Percentiles rank a stretch among this genome's conserved stretches.
phyloP scores from a whole-genome alignment of 2,797 vertebrate species.

The Hyperoplus immaculatus region DNA sequence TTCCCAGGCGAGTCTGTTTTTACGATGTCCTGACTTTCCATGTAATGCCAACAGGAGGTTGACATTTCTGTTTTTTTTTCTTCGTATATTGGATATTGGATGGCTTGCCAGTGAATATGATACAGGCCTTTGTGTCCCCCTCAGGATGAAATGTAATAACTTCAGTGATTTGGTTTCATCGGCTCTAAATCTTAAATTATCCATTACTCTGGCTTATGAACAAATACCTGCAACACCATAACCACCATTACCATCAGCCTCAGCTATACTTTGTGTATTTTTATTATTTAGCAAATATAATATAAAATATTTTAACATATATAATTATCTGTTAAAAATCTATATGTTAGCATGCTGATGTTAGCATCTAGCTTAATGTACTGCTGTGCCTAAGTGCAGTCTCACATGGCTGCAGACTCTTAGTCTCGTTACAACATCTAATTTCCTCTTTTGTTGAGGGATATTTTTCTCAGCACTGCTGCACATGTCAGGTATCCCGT shows the following conservation, averaged over 20 bases:
- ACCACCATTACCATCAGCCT: not conserved
- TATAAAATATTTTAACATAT: not conserved
- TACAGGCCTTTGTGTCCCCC: not conserved
- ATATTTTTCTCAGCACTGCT: slow-evolving; percentile 40
- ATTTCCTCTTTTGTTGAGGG: slow-evolving; percentile 24
- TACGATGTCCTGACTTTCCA: not conserved
- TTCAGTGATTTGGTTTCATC: not conserved
- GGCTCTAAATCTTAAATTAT: not conserved
- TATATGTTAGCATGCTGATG: not conserved
- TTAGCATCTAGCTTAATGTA: not conserved
- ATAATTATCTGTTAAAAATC: not conserved
- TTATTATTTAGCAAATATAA: not conserved
- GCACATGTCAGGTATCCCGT: slow-evolving; percentile 47
- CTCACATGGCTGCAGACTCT: not conserved
- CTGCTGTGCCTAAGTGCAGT: not conserved
- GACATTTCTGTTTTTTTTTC: not conserved
- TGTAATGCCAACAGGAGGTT: not conserved
- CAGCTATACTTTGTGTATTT: not conserved
- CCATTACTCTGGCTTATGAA: not conserved
- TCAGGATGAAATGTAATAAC: not conserved
- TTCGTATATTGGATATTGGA: too few species aligned
- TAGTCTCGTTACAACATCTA: slow-evolving; percentile 1
- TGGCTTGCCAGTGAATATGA: not conserved
- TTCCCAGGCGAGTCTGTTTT: not conserved
- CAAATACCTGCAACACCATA: not conserved